Conservation (phyloP, 2,888 invertebrate species). For the Oxystoma pomonae region DNA sequence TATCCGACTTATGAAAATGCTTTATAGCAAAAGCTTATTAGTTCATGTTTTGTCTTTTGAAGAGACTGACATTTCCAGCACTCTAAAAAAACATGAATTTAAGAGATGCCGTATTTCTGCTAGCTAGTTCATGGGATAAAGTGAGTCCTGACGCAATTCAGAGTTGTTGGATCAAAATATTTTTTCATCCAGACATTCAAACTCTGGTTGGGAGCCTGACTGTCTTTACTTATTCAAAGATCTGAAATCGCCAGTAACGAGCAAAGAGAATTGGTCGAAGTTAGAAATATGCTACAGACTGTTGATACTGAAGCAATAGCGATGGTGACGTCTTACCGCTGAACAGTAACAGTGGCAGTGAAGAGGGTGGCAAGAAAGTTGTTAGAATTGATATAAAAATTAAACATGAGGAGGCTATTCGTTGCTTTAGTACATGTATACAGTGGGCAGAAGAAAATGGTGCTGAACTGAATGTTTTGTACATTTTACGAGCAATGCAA, state of each 20-base stretch:
- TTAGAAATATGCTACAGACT: background rate
- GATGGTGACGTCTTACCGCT: background rate
- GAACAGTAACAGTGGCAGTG: background rate
- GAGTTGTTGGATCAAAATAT: constrained; percentile 7
- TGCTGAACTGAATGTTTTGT: constrained; percentile 1
- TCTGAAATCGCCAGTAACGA: too few relatives aligned
- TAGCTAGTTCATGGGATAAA: background rate
- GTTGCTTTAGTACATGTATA: background rate
- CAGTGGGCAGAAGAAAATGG: constrained; percentile 1
- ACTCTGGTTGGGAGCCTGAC: background rate
- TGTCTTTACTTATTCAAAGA: too few relatives aligned
- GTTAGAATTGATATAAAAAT: too few relatives aligned
- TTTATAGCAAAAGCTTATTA: constrained; percentile 13
- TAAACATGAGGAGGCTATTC: constrained; percentile 1
- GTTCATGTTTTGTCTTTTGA: constrained; percentile 1
- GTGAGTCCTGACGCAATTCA: background rate
- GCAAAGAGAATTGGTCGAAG: too few relatives aligned
- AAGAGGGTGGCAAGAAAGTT: background rate
- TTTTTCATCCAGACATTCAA: background rate
- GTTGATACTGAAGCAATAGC: background rate
- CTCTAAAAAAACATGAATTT: constrained; percentile 1
- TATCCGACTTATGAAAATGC: constrained; percentile 16
- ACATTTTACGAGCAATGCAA: background rate
- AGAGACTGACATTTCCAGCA: constrained; percentile 1
- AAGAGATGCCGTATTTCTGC: background rate